Percentiles rank a stretch among this genome's conserved stretches.
These are phyloP conservation scores for Andrena haemorrhoa DNA, from an alignment of 2,888 invertebrate species.

Conservation along the genomic window DNA sequence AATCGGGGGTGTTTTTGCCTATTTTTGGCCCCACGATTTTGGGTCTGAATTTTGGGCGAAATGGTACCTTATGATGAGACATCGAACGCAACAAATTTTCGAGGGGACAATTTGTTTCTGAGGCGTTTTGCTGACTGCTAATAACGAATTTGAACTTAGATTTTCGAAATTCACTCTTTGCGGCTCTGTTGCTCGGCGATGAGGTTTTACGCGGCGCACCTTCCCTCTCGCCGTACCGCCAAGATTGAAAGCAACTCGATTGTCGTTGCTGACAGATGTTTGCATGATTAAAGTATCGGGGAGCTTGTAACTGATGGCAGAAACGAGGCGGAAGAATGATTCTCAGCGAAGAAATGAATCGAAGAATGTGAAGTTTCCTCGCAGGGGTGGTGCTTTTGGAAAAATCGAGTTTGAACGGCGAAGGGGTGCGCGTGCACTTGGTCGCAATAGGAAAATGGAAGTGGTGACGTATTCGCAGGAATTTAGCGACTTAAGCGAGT, in stretches of 20 bases:
- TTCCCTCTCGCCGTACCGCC: neutral
- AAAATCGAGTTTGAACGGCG: neutral
- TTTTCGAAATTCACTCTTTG: neutral
- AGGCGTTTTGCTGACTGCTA: no score
- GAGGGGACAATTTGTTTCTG: no score
- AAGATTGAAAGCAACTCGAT: conserved; percentile 38
- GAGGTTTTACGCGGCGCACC: neutral
- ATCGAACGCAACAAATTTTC: no score
- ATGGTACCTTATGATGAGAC: no score
- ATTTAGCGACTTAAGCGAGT: no score
- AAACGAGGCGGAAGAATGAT: neutral
- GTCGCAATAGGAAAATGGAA: no score
- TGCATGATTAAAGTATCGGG: conserved; percentile 29
- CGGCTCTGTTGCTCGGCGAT: neutral
- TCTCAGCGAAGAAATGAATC: neutral
- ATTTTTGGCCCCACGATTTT: neutral
- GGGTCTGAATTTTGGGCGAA: no score
- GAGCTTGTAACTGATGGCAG: conserved; percentile 15
- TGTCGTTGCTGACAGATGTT: conserved; percentile 50
- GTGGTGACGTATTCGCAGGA: no score
- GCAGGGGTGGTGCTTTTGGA: neutral
- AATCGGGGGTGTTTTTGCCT: neutral
- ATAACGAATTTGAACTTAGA: no score
- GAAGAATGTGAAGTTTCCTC: neutral
- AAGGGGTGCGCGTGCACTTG: no score